Percentiles rank a stretch among this genome's conserved stretches.
Conservation (phyloP, 2,888 invertebrate genomes). For the Mactromeris polynyma region DNA sequence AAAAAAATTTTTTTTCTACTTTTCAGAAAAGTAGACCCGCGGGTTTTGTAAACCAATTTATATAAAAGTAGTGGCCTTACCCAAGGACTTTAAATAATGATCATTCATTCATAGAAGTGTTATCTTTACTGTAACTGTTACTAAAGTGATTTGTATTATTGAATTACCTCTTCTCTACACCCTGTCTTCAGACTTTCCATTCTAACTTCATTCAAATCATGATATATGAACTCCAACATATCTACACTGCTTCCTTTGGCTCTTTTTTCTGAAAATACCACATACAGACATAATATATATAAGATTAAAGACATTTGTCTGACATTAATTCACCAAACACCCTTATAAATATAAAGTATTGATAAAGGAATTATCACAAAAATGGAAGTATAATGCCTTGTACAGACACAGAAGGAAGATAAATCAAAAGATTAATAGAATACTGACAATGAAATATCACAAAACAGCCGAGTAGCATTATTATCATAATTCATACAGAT, state of each 20-base stretch:
- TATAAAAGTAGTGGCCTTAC: too few species aligned
- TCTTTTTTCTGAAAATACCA: constrained; percentile 3
- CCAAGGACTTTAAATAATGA: too few species aligned
- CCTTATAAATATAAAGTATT: background rate
- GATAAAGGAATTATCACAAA: background rate
- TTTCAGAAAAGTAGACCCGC: too few species aligned
- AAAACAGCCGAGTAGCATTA: too few species aligned
- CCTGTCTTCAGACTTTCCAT: constrained; percentile 81
- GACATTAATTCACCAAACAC: background rate
- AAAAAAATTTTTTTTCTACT: too few species aligned
- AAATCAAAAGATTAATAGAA: background rate
- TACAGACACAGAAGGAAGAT: background rate
- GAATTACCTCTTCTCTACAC: constrained; percentile 82
- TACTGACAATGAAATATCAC: background rate
- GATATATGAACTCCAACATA: constrained; percentile 83
- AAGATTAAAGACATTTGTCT: background rate
- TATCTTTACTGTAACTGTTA: background rate
- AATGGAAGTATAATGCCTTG: background rate
- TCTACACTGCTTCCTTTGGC: constrained; percentile 59
- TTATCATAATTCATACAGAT: background rate
- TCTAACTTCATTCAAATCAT: constrained; percentile 81
- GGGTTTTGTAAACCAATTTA: too few species aligned
- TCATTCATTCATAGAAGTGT: too few species aligned
- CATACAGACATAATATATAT: background rate
- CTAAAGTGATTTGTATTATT: background rate